These are phyloP conservation scores for Bombus consobrinus DNA, from an alignment of 1,140 invertebrate genomes.

Conservation along the genomic window DNA sequence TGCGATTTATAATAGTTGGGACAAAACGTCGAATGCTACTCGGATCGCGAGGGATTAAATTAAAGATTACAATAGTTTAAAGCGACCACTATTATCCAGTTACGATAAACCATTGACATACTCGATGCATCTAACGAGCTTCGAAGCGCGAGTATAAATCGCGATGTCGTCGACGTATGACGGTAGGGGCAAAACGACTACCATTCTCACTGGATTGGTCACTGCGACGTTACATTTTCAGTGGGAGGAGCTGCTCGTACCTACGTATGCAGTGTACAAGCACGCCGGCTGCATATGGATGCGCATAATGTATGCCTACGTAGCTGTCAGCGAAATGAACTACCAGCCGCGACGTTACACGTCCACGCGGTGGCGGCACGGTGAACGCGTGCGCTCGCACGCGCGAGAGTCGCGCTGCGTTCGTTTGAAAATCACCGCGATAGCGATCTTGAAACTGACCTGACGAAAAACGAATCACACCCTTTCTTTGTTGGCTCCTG, in stretches of 20 bases:
- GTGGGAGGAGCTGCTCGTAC: constrained; percentile 68
- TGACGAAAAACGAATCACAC: constrained; percentile 24
- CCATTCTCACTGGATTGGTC: constrained; percentile 64
- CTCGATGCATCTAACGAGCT: neutral
- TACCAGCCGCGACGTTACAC: constrained; percentile 49
- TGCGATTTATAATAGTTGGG: too few species aligned
- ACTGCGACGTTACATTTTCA: constrained; percentile 59
- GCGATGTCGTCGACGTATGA: constrained; percentile 28
- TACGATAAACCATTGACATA: neutral
- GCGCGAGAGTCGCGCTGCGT: neutral
- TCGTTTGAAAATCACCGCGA: neutral
- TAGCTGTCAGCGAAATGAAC: constrained; percentile 69
- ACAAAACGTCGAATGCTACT: too few species aligned
- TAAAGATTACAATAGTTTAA: neutral
- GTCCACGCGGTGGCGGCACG: constrained; percentile 23
- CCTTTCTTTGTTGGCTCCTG: neutral
- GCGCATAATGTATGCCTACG: constrained; percentile 70
- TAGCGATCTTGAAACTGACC: constrained; percentile 5
- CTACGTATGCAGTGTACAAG: neutral
- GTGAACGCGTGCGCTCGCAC: constrained; percentile 35
- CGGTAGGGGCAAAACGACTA: constrained; percentile 53
- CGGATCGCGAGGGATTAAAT: too few species aligned
- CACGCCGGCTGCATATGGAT: constrained; percentile 29
- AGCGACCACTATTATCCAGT: neutral
- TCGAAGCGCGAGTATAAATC: constrained; percentile 33